phyloP scores from a whole-genome alignment of 2,797 vertebrate genomes.

The Rhynchotus rufescens region DNA sequence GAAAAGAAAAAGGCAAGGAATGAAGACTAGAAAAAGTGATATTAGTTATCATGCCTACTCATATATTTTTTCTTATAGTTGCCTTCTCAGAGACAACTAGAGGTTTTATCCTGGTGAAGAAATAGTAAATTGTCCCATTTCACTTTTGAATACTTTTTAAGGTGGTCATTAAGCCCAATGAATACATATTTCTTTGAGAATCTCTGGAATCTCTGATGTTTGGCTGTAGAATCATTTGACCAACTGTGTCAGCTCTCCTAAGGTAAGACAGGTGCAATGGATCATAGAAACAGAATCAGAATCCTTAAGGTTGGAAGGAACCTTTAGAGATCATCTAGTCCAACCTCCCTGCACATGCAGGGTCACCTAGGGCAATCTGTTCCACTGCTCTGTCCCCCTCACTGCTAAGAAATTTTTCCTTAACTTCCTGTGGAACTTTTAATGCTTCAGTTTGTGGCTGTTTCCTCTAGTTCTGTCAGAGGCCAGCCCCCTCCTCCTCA shows the following conservation, averaged over 20 bases:
- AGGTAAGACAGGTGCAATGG: not conserved
- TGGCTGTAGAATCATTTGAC: not conserved
- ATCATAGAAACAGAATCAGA: too few species aligned
- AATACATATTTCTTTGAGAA: not conserved
- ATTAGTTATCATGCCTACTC: not conserved
- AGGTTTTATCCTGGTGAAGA: not conserved
- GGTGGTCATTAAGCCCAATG: not conserved
- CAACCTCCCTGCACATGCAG: too few species aligned
- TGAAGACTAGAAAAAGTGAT: not conserved
- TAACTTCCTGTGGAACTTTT: too few species aligned
- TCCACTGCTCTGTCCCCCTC: too few species aligned
- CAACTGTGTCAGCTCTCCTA: not conserved
- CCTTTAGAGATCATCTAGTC: too few species aligned
- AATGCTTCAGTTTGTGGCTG: too few species aligned
- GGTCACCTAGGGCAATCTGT: too few species aligned
- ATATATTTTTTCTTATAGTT: not conserved
- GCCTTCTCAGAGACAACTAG: not conserved
- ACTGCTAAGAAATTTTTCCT: too few species aligned
- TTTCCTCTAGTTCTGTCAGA: too few species aligned
- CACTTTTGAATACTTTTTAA: not conserved
- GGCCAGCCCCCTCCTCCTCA: too few species aligned
- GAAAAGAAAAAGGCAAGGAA: not conserved
- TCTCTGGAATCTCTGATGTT: not conserved
- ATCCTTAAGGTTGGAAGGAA: too few species aligned
- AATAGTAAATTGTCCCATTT: not conserved